Percentiles rank a stretch among this genome's conserved stretches.
phyloP scores from a whole-genome alignment of 2,113 vertebrate species.

The Ailurus styani region DNA sequence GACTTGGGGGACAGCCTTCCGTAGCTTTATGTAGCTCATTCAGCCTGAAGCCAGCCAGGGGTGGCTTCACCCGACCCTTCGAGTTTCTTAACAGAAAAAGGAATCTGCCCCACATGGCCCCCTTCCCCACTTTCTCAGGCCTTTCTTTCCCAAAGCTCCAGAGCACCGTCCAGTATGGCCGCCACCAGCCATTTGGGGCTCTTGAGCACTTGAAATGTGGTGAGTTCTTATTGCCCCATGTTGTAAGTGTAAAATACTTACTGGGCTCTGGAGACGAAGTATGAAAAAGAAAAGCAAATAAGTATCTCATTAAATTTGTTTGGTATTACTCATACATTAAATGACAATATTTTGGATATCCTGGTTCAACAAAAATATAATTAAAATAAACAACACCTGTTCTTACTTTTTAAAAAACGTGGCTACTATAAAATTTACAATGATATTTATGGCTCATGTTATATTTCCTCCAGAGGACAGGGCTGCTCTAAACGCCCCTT shows the following conservation, averaged over 20 bases:
- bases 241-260: neutral
- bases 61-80: neutral
- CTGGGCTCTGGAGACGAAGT: neutral
- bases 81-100: neutral
- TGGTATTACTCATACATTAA: neutral
- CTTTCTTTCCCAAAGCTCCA: neutral
- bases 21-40: neutral
- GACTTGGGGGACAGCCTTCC: neutral
- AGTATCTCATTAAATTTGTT: neutral
- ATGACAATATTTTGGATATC: neutral
- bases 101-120: neutral
- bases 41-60: neutral
- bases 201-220: neutral
- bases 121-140: neutral
- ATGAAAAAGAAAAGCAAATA: neutral
- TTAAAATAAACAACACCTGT: neutral
- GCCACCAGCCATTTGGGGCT: neutral
- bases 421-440: neutral
- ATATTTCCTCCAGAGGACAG: neutral
- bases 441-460: neutral
- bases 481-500: rapidly evolving
- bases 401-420: neutral
- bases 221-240: neutral
- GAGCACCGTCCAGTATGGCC: rapidly evolving
- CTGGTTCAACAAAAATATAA: neutral